phyloP scores from a whole-genome alignment of 2,888 invertebrate genomes.

The Choreutis nemorana region DNA sequence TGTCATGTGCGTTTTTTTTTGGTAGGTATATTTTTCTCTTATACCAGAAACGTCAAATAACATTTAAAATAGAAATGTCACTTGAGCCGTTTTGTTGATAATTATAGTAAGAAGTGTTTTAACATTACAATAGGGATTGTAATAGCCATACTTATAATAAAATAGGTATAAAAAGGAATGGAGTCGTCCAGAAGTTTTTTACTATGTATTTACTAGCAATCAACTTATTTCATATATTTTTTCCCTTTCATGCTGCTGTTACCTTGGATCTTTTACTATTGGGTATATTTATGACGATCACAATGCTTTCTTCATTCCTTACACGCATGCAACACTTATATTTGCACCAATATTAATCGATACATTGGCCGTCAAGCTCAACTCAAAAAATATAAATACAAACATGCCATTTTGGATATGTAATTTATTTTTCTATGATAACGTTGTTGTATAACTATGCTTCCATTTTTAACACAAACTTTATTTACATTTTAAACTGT shows the following conservation, averaged over 20 bases:
- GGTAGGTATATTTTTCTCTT: too few relatives aligned
- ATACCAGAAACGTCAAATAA: too few relatives aligned
- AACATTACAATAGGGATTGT: too few relatives aligned
- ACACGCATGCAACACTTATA: slow-evolving; percentile 24
- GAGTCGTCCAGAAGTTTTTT: too few relatives aligned
- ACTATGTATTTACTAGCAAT: too few relatives aligned
- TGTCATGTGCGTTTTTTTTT: too few relatives aligned
- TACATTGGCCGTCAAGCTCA: slow-evolving; percentile 57
- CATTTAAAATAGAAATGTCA: too few relatives aligned
- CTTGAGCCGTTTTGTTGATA: too few relatives aligned
- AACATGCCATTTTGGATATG: slow-evolving; percentile 56
- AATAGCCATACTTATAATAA: too few relatives aligned
- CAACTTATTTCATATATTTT: slow-evolving; percentile 56
- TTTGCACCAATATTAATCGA: slow-evolving; percentile 55
- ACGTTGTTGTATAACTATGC: slow-evolving; percentile 22
- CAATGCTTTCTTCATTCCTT: slow-evolving; percentile 15
- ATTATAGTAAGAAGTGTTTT: too few relatives aligned
- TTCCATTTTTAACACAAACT: slow-evolving; percentile 43
- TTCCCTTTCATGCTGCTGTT: slow-evolving; percentile 54
- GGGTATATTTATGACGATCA: slow-evolving; percentile 26
- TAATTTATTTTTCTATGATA: slow-evolving; percentile 24
- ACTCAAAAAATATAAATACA: slow-evolving; percentile 59
- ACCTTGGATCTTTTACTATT: slow-evolving; percentile 57
- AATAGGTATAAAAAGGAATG: too few relatives aligned
- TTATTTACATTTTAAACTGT: slow-evolving; percentile 16